Base-by-base conservation (phyloP, 1,140 invertebrate genomes). In the Neotoxoptera formosana region DNA sequence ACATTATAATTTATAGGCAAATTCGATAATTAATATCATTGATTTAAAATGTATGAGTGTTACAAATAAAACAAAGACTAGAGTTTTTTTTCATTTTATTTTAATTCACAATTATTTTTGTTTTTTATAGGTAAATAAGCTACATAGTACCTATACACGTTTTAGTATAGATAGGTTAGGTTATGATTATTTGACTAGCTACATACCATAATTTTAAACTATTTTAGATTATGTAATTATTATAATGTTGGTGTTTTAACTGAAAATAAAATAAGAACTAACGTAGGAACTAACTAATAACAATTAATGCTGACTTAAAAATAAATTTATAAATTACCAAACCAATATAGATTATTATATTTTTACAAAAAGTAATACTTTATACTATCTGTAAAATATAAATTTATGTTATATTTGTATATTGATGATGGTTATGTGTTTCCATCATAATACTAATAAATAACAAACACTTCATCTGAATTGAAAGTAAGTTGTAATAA, bases 401-500 rank as follows among this genome's bases (percentile, higher is more conserved):
- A 34, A 88, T 51, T n/a, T 51, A 34, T 53, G 20, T 88, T 56
- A 2, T 89, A 25, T 41, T 89, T 89, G 34, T 56, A 36, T 34
- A 56, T 56, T 89, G 51, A 89, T 56, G 88, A 56, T 1, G 51
- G 34, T 89, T 56, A 48, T 51, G 41, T 47, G 25, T 86, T 86
- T 86, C 45, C 9, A 47, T 86, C 84, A 47, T 86, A 30, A 53
- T 34, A 88, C 51, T 51, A 88, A 88, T 88, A 88, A 88, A 51
- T 88, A 88, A 87, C 45, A 34, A 86, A 41, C 41, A 41, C 41
- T 2, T 51, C 17, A 87, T 87, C 30, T 87, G 7, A 88, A 88
- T 88, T n/a, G 7, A 20, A 88, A 88, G 20, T 88, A 88, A 2
- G n/a, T 53, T 88, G 9, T 36, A 34, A 88, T 88, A 23, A 53